phyloP scores from a whole-genome alignment of 2,888 invertebrate species.

The Neoaliturus tenellus region DNA sequence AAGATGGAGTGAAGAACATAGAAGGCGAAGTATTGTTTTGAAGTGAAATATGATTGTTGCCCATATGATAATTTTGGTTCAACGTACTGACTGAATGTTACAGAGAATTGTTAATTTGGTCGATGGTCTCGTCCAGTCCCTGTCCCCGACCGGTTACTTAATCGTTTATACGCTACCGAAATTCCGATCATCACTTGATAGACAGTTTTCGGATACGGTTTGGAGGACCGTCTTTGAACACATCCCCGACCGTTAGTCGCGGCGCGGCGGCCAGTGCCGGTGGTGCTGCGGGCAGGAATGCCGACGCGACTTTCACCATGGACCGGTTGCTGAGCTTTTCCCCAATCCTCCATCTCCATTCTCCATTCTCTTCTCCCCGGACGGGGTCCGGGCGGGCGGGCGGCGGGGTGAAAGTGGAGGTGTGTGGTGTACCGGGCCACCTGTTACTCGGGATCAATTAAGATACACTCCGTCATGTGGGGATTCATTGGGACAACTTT shows the following conservation, averaged over 20 bases:
- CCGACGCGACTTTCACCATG: constrained; percentile 4
- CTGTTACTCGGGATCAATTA: no score
- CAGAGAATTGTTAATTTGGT: no score
- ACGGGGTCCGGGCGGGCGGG: background rate
- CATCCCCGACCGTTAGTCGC: constrained; percentile 20
- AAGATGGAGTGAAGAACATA: no score
- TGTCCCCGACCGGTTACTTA: no score
- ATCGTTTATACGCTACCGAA: background rate
- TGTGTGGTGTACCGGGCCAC: constrained; percentile 16
- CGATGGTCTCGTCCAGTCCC: no score
- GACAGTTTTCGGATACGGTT: background rate
- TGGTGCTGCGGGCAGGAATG: background rate
- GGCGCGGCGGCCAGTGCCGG: no score
- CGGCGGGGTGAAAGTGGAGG: constrained; percentile 3
- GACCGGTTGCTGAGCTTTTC: constrained; percentile 25
- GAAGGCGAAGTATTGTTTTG: no score
- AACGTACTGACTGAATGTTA: no score
- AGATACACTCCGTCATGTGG: no score
- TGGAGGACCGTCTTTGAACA: background rate
- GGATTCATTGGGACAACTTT: no score
- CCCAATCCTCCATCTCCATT: constrained; percentile 9
- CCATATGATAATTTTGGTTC: no score
- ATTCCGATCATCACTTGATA: background rate
- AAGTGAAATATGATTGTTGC: no score
- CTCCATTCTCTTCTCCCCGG: background rate